A percentile compares a stretch with the other conserved stretches of the same genome.
Evolutionary conservation across 2,888 invertebrate species (phyloP).

Genomic region (Megamerina dolium): DNA sequence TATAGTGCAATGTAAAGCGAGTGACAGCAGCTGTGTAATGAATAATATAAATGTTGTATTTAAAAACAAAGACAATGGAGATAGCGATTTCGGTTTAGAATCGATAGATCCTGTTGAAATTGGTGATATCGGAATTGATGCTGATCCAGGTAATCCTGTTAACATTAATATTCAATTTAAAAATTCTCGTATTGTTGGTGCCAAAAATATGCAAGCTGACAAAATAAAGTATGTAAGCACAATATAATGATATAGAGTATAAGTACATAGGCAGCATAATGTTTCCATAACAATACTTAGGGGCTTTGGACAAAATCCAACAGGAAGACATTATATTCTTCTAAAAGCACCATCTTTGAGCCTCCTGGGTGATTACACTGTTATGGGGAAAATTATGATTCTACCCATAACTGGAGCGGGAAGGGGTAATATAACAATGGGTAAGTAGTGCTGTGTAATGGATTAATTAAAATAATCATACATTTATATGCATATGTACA

Average conservation of each 20-base stretch:
- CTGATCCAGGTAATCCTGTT: constrained; percentile 28
- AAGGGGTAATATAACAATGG: constrained; percentile 22
- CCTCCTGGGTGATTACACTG: constrained; percentile 29
- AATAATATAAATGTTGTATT: too few relatives aligned
- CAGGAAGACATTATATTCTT: constrained; percentile 19
- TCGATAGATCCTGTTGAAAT: constrained; percentile 22
- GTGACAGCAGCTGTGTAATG: too few relatives aligned
- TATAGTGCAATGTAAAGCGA: too few relatives aligned
- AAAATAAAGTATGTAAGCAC: constrained; percentile 22
- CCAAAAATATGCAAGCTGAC: constrained; percentile 6
- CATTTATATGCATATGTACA: too few relatives aligned
- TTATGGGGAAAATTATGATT: constrained; percentile 39
- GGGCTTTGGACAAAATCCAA: constrained; percentile 27
- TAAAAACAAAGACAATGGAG: too few relatives aligned
- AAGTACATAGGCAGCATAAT: too few relatives aligned
- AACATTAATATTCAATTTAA: constrained; percentile 25
- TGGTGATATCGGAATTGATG: constrained; percentile 19
- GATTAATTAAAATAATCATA: too few relatives aligned
- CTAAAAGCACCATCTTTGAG: constrained; percentile 14
- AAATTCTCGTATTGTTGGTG: constrained; percentile 16
- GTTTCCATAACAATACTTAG: constrained; percentile 13
- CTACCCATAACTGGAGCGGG: constrained; percentile 41
- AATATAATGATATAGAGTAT: too few relatives aligned
- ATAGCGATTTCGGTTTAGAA: constrained; percentile 18
- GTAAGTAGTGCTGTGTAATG: too few relatives aligned